phyloP scores from a whole-genome alignment of 2,888 invertebrate genomes.

The Eupithecia insigniata region DNA sequence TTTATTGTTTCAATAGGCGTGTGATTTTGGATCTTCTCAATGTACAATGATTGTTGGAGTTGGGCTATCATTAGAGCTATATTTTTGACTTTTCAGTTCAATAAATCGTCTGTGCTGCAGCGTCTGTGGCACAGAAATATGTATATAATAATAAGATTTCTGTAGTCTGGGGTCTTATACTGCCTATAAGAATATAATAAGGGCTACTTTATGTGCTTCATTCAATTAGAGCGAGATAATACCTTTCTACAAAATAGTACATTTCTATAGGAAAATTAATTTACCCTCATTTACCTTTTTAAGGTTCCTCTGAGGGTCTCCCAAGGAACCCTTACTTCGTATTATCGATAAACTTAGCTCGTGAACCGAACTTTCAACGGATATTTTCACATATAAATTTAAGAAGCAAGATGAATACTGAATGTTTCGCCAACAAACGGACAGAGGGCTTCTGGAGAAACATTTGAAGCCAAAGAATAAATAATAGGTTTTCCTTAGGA shows the following conservation, averaged over 20 bases:
- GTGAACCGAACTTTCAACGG: not conserved
- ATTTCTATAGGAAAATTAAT: no score
- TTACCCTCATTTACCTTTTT: no score
- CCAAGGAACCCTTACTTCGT: no score
- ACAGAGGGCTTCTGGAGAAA: constrained; percentile 25
- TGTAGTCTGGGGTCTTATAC: no score
- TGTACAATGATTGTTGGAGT: not conserved
- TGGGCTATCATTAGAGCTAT: not conserved
- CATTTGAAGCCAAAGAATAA: constrained; percentile 35
- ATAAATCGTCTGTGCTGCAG: not conserved
- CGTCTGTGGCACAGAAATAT: not conserved
- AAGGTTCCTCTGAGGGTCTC: no score
- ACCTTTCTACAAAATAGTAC: no score
- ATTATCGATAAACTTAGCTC: not conserved
- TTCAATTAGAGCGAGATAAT: no score
- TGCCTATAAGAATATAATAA: no score
- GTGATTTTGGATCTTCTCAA: not conserved
- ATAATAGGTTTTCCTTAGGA: constrained; percentile 38
- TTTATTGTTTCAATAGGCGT: not conserved
- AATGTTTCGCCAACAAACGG: constrained; percentile 29
- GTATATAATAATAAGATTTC: no score
- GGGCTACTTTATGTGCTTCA: no score
- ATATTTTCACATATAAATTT: constrained; percentile 11
- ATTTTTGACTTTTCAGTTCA: not conserved
- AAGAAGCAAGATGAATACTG: constrained; percentile 21